Evolutionary conservation across 2,888 invertebrate species (phyloP).

Genomic region (Thalpophila matura): DNA sequence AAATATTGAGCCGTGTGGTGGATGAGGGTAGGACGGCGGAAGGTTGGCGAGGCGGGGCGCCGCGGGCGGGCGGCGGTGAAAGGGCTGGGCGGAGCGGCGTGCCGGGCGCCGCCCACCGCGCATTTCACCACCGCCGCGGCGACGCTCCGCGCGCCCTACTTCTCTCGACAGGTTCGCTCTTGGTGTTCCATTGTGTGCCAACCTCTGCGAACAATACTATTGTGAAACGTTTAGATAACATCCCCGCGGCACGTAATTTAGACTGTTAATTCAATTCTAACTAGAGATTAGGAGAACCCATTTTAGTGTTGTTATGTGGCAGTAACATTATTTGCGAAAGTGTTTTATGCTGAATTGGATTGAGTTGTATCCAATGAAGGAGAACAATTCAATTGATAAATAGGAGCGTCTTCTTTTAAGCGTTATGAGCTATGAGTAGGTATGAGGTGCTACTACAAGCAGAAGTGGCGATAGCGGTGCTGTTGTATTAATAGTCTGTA

Average conservation of each 20-base stretch:
- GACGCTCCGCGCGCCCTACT: constrained; percentile 85
- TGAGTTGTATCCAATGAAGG: background rate
- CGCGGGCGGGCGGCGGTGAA: constrained; percentile 87
- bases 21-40: constrained; percentile 80
- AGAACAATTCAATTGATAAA: no score
- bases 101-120: constrained; percentile 85
- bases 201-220: constrained; percentile 85
- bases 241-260: constrained; percentile 79
- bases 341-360: constrained; percentile 6
- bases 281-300: constrained; percentile 64
- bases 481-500: no score
- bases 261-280: constrained; percentile 76
- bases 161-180: constrained; percentile 85
- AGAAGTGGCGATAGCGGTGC: no score
- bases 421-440: no score
- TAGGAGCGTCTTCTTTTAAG: no score
- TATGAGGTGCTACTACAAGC: no score
- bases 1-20: constrained; percentile 78
- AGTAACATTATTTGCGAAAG: constrained; percentile 37
- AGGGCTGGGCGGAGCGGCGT: constrained; percentile 89
- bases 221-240: constrained; percentile 87
- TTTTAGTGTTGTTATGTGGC: constrained; percentile 50
- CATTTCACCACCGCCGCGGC: constrained; percentile 86
- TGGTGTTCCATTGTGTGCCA: constrained; percentile 88
- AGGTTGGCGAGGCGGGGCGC: constrained; percentile 77